Conservation (phyloP, 2,888 invertebrate species). For the Lasius platythorax region DNA sequence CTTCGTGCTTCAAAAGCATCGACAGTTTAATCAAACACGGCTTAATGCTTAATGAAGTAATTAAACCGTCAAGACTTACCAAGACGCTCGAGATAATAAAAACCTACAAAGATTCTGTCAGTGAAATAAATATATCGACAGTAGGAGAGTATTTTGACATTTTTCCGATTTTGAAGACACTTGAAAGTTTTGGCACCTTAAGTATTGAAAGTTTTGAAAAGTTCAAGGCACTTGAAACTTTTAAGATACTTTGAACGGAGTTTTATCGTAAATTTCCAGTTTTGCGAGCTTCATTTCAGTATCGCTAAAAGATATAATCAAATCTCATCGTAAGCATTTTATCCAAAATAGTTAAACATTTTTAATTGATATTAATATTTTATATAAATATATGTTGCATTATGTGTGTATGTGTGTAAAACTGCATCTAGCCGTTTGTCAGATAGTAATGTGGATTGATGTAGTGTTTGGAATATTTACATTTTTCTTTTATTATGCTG, state of each 20-base stretch:
- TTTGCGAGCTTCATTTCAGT: conserved; percentile 4
- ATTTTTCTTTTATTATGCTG: background rate
- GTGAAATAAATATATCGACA: background rate
- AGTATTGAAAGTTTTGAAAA: background rate
- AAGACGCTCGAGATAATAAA: conserved; percentile 3
- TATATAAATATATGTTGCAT: background rate
- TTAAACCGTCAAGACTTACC: conserved; percentile 44
- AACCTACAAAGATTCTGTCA: background rate
- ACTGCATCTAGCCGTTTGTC: background rate
- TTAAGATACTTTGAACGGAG: background rate
- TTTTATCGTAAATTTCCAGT: background rate
- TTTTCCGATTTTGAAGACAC: background rate
- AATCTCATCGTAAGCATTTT: background rate
- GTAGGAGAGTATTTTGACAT: background rate
- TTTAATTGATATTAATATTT: background rate
- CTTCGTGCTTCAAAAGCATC: conserved; percentile 15
- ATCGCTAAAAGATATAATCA: background rate
- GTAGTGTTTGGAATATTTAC: background rate
- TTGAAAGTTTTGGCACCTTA: conserved; percentile 11
- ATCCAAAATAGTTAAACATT: background rate
- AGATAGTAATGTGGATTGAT: background rate
- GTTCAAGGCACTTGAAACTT: conserved; percentile 37
- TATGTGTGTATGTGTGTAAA: background rate
- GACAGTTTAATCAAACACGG: conserved; percentile 37
- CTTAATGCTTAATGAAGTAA: conserved; percentile 42